Percentiles rank a stretch among this genome's conserved stretches.
Conservation (phyloP, 2,113 vertebrate species). For the Brachionichthys hirsutus region DNA sequence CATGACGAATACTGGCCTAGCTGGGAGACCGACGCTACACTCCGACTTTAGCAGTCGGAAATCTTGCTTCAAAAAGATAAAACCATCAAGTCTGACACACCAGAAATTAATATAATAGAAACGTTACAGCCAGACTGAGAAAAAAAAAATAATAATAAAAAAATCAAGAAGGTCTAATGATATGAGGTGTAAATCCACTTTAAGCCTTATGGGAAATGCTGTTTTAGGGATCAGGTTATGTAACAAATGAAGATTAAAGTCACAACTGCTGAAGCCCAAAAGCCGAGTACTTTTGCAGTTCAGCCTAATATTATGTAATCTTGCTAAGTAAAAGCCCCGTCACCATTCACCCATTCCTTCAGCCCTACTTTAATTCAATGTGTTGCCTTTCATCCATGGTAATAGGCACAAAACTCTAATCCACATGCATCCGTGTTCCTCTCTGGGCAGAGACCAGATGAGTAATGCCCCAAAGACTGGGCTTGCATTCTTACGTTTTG, state of each 20-base stretch:
- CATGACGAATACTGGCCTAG: constrained; percentile 38
- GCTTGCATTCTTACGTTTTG: constrained; percentile 16
- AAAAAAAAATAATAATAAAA: constrained; percentile 27
- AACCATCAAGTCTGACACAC: neutral
- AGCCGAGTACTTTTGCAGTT: constrained; percentile 38
- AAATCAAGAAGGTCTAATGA: constrained; percentile 24
- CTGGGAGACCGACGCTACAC: constrained; percentile 39
- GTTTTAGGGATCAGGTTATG: constrained; percentile 54
- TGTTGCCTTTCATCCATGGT: constrained; percentile 28
- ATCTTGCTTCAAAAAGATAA: too few species aligned
- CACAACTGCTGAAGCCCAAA: constrained; percentile 37
- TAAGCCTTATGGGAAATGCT: constrained; percentile 36
- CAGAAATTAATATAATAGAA: constrained; percentile 2
- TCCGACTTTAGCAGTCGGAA: too few species aligned
- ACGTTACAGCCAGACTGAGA: constrained; percentile 12
- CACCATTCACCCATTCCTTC: constrained; percentile 35
- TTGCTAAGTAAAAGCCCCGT: constrained; percentile 29
- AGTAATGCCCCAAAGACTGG: constrained; percentile 21
- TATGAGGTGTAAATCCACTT: constrained; percentile 46
- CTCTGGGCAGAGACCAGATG: neutral
- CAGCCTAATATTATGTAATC: constrained; percentile 52
- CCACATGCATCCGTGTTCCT: constrained; percentile 7
- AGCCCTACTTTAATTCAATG: constrained; percentile 42
- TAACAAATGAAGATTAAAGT: constrained; percentile 57
- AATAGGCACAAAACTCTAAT: constrained; percentile 28